phyloP scores from a whole-genome alignment of 1,140 invertebrate species.

The Bathynomus jamesi region DNA sequence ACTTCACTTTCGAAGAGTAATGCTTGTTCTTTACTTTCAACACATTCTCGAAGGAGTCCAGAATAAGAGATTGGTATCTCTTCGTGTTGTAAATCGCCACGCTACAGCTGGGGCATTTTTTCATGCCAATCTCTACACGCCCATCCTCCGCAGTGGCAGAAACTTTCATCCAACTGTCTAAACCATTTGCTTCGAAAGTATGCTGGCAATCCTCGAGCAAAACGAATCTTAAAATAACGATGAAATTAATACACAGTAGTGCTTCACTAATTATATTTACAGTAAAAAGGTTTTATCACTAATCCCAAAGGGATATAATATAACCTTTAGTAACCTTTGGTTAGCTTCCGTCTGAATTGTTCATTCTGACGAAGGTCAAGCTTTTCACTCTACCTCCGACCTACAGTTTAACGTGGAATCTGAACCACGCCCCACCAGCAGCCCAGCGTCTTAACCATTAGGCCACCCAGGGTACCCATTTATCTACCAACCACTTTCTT shows the following conservation, averaged over 20 bases:
- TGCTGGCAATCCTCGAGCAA: constrained; percentile 56
- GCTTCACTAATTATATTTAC: background rate
- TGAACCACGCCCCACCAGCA: too few relatives aligned
- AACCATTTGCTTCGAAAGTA: constrained; percentile 49
- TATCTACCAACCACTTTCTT: too few relatives aligned
- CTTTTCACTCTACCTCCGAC: too few relatives aligned
- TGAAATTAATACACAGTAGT: background rate
- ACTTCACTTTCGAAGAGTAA: too few relatives aligned
- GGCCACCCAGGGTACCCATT: too few relatives aligned
- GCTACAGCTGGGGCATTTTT: constrained; percentile 56
- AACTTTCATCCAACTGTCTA: constrained; percentile 43
- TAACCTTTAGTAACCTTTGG: too few relatives aligned
- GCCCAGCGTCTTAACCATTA: too few relatives aligned
- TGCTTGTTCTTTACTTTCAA: too few relatives aligned
- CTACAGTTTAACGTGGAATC: too few relatives aligned
- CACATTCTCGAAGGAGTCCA: too few relatives aligned
- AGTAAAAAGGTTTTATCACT: background rate
- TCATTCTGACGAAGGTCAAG: too few relatives aligned
- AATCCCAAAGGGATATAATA: background rate
- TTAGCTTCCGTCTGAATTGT: too few relatives aligned
- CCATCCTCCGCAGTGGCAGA: background rate
- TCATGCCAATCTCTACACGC: constrained; percentile 40
- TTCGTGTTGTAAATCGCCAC: constrained; percentile 51
- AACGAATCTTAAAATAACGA: constrained; percentile 49
- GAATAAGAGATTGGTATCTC: background rate